phyloP scores from a whole-genome alignment of 2,797 vertebrate genomes.

The Megaceryle alcyon region DNA sequence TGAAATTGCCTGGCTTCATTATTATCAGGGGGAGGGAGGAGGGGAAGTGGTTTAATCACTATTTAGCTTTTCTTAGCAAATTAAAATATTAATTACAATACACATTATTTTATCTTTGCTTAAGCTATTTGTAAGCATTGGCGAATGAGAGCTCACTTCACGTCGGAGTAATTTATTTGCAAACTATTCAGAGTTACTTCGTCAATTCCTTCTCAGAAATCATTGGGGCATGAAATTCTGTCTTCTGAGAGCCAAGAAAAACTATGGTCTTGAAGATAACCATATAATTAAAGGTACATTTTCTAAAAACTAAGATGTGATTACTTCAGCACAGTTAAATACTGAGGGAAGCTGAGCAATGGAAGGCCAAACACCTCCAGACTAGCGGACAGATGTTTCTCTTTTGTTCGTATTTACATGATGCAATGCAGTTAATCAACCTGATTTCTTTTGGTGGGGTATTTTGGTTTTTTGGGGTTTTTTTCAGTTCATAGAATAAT shows the following conservation, averaged over 20 bases:
- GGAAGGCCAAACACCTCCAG: background rate
- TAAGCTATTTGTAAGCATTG: constrained; percentile 69
- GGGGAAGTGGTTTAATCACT: constrained; percentile 68
- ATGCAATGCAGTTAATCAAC: background rate
- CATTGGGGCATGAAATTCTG: constrained; percentile 40
- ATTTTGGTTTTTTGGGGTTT: background rate
- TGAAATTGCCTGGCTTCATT: constrained; percentile 77
- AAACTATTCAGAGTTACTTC: constrained; percentile 45
- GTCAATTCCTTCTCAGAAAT: constrained; percentile 54
- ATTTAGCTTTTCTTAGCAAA: constrained; percentile 77
- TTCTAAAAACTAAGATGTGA: background rate
- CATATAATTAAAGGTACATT: constrained; percentile 9
- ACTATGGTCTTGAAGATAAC: constrained; percentile 41
- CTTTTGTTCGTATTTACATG: constrained; percentile 12
- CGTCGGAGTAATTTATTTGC: constrained; percentile 57
- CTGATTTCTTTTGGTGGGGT: background rate
- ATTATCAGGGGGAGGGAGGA: constrained; percentile 71
- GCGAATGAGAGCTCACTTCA: constrained; percentile 47
- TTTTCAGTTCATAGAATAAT: constrained; percentile 10
- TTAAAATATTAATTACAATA: constrained; percentile 84
- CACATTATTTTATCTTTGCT: constrained; percentile 78
- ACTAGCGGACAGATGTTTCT: constrained; percentile 1
- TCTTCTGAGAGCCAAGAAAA: constrained; percentile 55
- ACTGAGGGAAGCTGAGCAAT: background rate
- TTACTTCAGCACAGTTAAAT: background rate